These are phyloP conservation scores for Helicorthomorpha holstii DNA, from an alignment of 1,140 invertebrate genomes.

Conservation along the genomic window DNA sequence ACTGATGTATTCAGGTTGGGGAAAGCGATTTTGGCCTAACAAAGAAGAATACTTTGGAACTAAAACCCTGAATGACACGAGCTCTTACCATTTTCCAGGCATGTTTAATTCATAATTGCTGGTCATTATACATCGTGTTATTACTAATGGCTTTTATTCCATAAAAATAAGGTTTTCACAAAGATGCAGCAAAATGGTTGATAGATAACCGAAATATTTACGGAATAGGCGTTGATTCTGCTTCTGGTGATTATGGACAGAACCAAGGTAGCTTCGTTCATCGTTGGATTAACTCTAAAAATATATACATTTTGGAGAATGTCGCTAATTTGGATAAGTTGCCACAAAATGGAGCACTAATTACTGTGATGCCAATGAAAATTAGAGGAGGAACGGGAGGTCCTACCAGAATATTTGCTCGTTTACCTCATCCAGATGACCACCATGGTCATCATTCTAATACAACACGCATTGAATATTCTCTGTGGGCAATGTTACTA, in stretches of 20 bases:
- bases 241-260: constrained; percentile 37
- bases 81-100: neutral
- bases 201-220: constrained; percentile 32
- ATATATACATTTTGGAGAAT: constrained; percentile 41
- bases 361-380: constrained; percentile 38
- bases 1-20: constrained; percentile 20
- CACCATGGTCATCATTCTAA: no score
- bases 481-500: no score
- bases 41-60: constrained; percentile 13
- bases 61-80: neutral
- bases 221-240: constrained; percentile 43
- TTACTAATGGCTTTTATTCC: neutral
- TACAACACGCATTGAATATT: no score
- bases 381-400: constrained; percentile 34
- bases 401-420: constrained; percentile 27
- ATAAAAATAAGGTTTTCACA: constrained; percentile 35
- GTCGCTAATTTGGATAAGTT: constrained; percentile 30
- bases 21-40: constrained; percentile 13
- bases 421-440: no score
- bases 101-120: neutral
- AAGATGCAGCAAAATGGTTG: constrained; percentile 38
- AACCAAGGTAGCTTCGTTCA: constrained; percentile 24
- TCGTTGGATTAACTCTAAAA: constrained; percentile 27
- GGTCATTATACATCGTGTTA: neutral
- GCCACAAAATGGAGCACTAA: constrained; percentile 31